Evolutionary conservation across 2,797 vertebrate genomes (phyloP), one percentile per base, ranked within the genome.

Genomic region (Danio aesculapii): DNA sequence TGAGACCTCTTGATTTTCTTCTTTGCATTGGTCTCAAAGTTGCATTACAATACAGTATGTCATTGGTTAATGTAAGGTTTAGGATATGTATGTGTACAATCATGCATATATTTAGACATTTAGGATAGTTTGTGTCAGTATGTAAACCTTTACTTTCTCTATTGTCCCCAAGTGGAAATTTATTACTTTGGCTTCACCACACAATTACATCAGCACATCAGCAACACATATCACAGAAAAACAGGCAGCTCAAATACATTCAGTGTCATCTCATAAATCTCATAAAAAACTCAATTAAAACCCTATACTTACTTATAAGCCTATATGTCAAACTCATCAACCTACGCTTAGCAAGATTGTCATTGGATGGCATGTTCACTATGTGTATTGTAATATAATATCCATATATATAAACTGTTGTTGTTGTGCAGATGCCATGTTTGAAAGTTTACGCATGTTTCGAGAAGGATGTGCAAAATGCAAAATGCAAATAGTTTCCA

Each of bases 371-470:
- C 6, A 66, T 66, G 61, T 21, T 66, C 49, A 44, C 49, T 64
- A 76, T 76, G 39, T 17, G 5, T 66, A 16, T 75, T 52, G 12
- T n/a, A 62, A 75, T 50, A 30, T 16, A 39, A 17, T 39, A 75
- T 58, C 17, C 16, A 62, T 75, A 39, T 49, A 75, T 62, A 62
- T 62, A 75, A 63, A 17, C 73, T 62, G n/a, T 75, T 50, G 57
- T 44, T 46, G 16, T 14, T 16, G 14, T 75, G 46, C 58, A 50
- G 72, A 62, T 62, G 58, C 9, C 58, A 61, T 62, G 58, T 50
- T 75, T 1, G 6, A 41, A 73, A 14, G 17, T 71, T 44, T 13
- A 17, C 43, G n/a, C 16, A 4, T 71, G 14, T 55, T 71, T 52
- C 6, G 41, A 4, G n/a, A 55, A 39, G 68, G 30, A 55, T 7